Base-by-base conservation (phyloP, 2,113 vertebrate genomes). In the Notothenia coriiceps region DNA sequence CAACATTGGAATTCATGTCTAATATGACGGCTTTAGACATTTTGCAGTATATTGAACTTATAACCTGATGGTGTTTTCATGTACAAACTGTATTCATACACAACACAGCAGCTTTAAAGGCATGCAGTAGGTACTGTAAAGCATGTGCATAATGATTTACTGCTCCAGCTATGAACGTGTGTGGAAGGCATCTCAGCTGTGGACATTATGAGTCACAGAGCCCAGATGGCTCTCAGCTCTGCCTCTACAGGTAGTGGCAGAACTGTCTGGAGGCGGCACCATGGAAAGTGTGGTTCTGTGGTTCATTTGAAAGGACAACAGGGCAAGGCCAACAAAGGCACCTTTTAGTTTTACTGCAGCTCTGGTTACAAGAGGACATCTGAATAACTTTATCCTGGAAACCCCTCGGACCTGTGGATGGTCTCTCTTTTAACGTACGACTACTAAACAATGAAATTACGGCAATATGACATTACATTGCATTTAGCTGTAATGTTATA, bases 241-340 rank as follows among this genome's bases (percentile, higher is more conserved):
- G 86, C 80, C 71, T 89, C 72, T 74, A 46, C 83, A 90, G 85
- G 90, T 92, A 91, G 46, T 51, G 72, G 77, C 63, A 72, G 29
- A 59, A 25, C 70, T 82, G 88, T 80, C 83, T 85, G 68, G 75
- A 86, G 50, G 59, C 47, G 22, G 71, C 70, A 80, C 77, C 59
- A 86, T 86, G 93, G 90, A 93, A 92, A 94, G 62, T 87, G 43
- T 85, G 90, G 88, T 83, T 90, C 86, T 70, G 61, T 57, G 84
- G 83, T 85, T 90, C 70, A 70, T 91, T 86, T 79, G 29, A 88
- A 93, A 90, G 67, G 80, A 90, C 79, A 90, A 80, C 86, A 85
- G 84, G 65, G 57, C 54, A 67, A 72, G 57, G 59, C 83, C 66
- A 85, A 83, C 77, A 90, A 79, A 91, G 79, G 68, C 49, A 83